Evolutionary conservation across 1,140 invertebrate species (phyloP).

Genomic region (Chymomyza costata): DNA sequence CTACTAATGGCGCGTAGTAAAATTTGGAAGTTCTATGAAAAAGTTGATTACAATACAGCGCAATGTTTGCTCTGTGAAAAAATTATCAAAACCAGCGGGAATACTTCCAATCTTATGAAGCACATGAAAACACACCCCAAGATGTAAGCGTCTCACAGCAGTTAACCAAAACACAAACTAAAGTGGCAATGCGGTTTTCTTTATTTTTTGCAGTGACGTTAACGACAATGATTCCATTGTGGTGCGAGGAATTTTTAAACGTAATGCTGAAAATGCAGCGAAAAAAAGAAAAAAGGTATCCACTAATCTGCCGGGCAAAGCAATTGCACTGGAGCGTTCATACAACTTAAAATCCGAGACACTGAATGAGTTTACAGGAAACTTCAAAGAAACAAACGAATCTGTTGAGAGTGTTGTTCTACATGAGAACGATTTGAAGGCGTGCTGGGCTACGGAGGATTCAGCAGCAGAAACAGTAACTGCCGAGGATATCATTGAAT

Average conservation of each 20-base stretch:
- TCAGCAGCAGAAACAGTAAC: constrained; percentile 22
- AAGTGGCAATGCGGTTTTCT: neutral
- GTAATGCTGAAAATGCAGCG: constrained; percentile 1
- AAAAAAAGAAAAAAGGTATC: constrained; percentile 2
- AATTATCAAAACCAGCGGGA: constrained; percentile 41
- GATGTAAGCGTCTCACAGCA: constrained; percentile 25
- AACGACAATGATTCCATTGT: constrained; percentile 35
- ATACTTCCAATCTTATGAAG: constrained; percentile 44
- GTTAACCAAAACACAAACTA: neutral
- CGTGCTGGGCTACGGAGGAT: constrained; percentile 7
- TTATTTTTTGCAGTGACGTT: constrained; percentile 36
- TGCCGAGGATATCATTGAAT: constrained; percentile 39
- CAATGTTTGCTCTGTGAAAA: constrained; percentile 43
- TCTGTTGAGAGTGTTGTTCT: too few species aligned
- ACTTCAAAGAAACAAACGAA: too few species aligned
- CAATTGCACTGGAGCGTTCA: too few species aligned
- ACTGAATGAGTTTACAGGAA: too few species aligned
- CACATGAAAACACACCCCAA: constrained; percentile 44
- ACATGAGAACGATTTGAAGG: too few species aligned
- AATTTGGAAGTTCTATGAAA: constrained; percentile 50
- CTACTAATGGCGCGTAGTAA: constrained; percentile 49
- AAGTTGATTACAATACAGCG: constrained; percentile 32
- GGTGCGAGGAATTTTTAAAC: constrained; percentile 36
- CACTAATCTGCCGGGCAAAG: constrained; percentile 22
- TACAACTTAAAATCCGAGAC: too few species aligned